Evolutionary conservation across 2,113 vertebrate species (phyloP).

Genomic region (Echinops telfairi): DNA sequence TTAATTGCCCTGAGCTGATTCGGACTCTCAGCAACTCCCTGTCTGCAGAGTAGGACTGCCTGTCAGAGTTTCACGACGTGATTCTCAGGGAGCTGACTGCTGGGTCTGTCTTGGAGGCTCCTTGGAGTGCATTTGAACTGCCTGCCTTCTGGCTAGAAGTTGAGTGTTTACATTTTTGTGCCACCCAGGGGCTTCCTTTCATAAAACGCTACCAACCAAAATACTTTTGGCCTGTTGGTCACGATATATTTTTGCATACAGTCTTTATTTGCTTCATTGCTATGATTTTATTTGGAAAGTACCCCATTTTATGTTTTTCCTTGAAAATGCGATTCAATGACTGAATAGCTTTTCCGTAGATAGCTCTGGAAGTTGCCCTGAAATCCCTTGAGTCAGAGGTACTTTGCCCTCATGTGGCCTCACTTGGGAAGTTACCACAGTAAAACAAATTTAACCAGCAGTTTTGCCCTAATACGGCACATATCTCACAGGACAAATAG

Average conservation of each 20-base stretch:
- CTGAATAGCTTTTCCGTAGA: neutral
- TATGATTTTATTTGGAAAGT: slow-evolving; percentile 42
- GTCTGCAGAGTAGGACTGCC: neutral
- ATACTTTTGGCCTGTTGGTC: slow-evolving; percentile 9
- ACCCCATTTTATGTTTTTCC: slow-evolving; percentile 32
- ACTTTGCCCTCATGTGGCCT: neutral
- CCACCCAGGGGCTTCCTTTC: neutral
- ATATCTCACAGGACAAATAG: neutral
- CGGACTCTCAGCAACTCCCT: neutral
- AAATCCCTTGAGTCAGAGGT: slow-evolving; percentile 17
- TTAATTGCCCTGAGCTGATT: neutral
- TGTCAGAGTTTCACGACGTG: neutral
- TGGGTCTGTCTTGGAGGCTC: neutral
- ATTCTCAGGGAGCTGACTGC: neutral
- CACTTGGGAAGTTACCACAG: neutral
- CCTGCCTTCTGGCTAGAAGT: neutral
- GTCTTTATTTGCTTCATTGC: slow-evolving; percentile 12
- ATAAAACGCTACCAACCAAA: slow-evolving; percentile 3
- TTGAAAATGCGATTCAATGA: slow-evolving; percentile 27
- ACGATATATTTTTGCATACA: slow-evolving; percentile 44
- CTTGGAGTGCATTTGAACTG: neutral
- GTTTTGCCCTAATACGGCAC: neutral
- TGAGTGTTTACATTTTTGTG: neutral
- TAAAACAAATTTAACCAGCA: neutral
- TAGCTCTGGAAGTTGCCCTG: slow-evolving; percentile 35